These are phyloP conservation scores for Deilephila porcellus DNA, from an alignment of 2,888 invertebrate species.

Conservation along the genomic window DNA sequence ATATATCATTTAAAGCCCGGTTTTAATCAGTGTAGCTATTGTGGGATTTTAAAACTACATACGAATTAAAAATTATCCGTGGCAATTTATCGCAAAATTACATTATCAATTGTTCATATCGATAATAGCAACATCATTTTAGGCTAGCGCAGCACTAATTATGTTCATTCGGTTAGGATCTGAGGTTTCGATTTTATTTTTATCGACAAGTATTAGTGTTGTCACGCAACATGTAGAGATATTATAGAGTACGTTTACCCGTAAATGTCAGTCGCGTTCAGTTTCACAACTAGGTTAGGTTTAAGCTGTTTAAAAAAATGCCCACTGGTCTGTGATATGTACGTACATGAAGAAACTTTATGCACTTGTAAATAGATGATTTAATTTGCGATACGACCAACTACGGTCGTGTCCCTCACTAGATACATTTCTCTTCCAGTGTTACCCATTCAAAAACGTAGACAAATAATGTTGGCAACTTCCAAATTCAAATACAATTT, in stretches of 20 bases:
- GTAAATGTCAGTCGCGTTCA: constrained; percentile 36
- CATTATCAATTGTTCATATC: no score
- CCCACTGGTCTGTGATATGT: constrained; percentile 68
- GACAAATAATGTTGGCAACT: constrained; percentile 16
- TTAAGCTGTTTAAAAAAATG: constrained; percentile 48
- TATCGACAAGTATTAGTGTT: no score
- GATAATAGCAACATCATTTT: no score
- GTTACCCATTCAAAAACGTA: constrained; percentile 20
- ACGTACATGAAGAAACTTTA: constrained; percentile 46
- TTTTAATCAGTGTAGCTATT: no score
- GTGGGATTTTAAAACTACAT: no score
- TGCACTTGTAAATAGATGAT: constrained; percentile 34
- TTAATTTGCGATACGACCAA: constrained; percentile 4
- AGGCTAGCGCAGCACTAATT: no score
- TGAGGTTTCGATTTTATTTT: no score
- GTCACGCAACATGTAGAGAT: neutral
- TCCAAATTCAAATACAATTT: constrained; percentile 52
- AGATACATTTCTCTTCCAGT: constrained; percentile 12
- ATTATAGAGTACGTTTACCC: neutral
- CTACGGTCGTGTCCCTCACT: neutral
- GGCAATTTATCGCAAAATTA: no score
- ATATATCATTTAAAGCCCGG: no score
- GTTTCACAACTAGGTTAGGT: constrained; percentile 48
- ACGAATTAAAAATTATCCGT: no score
- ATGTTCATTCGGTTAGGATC: no score